Evolutionary conservation across 2,113 vertebrate genomes (phyloP).

Genomic region (Cheirogaleus medius): DNA sequence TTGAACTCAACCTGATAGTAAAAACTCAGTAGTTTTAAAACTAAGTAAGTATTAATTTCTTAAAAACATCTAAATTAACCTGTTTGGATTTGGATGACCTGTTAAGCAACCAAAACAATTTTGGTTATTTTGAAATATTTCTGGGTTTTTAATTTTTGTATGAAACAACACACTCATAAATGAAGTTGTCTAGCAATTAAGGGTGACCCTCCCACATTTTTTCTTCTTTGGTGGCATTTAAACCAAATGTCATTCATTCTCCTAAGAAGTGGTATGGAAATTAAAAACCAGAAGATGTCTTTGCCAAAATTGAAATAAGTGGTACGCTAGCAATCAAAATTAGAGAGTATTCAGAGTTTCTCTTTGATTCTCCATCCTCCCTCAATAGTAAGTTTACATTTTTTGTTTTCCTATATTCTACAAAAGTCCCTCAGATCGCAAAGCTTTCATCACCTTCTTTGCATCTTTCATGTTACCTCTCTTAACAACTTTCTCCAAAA

Average conservation of each 20-base stretch:
- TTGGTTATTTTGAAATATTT: neutral
- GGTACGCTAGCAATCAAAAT: neutral
- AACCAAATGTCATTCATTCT: neutral
- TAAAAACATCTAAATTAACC: neutral
- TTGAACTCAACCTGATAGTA: neutral
- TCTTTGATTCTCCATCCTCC: neutral
- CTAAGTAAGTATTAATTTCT: neutral
- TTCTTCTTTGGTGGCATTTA: slow-evolving; percentile 24
- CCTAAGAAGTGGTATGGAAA: neutral
- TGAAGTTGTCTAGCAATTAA: neutral
- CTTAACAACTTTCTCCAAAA: neutral
- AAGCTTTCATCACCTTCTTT: neutral
- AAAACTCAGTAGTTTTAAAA: neutral
- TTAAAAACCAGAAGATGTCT: neutral
- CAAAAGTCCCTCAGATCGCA: neutral
- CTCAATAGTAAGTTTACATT: neutral
- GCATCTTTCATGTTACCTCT: neutral
- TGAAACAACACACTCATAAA: neutral
- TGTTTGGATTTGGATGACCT: neutral
- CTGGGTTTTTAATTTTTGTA: neutral
- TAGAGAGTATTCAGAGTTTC: neutral
- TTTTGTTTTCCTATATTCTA: neutral
- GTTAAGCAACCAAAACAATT: neutral
- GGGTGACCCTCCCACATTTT: neutral
- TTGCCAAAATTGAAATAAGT: neutral